These are phyloP conservation scores for Acanthosoma haemorrhoidale DNA, from an alignment of 2,888 invertebrate genomes.

Conservation along the genomic window DNA sequence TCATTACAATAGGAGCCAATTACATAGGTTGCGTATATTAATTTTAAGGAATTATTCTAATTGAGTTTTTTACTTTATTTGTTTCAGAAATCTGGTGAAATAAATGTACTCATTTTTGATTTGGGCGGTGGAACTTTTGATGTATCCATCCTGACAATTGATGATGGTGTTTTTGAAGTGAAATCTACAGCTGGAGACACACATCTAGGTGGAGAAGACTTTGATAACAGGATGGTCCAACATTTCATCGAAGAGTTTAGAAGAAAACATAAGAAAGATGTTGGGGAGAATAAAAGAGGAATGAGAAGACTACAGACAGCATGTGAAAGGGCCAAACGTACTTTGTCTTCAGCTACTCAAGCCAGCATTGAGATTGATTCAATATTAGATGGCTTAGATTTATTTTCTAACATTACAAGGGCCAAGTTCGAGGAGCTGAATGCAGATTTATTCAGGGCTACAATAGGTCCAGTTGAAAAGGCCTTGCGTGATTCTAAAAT, in stretches of 20 bases:
- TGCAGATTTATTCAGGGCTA: constrained; percentile 57
- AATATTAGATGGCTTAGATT: constrained; percentile 56
- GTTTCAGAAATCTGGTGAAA: constrained; percentile 46
- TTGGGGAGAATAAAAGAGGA: constrained; percentile 50
- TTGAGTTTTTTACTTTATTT: neutral
- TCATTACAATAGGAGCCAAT: too few relatives aligned
- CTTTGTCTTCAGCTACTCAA: constrained; percentile 53
- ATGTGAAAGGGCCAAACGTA: constrained; percentile 59
- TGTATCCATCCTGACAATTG: constrained; percentile 56
- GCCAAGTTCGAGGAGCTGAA: constrained; percentile 62
- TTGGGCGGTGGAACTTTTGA: constrained; percentile 54
- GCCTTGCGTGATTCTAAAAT: constrained; percentile 59
- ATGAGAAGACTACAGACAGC: constrained; percentile 58
- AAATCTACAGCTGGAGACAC: constrained; percentile 54
- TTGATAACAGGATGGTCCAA: constrained; percentile 53
- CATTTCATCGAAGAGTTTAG: constrained; percentile 54
- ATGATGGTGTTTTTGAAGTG: constrained; percentile 58
- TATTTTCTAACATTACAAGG: constrained; percentile 55
- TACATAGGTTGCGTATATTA: too few relatives aligned
- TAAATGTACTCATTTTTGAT: constrained; percentile 49
- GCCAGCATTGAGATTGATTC: constrained; percentile 59
- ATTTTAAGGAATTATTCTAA: neutral
- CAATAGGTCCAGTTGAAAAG: constrained; percentile 61
- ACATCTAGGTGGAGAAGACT: constrained; percentile 51
- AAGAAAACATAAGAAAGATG: constrained; percentile 53